Conservation (phyloP, 2,113 vertebrate genomes). For the Cynoglossus semilaevis region DNA sequence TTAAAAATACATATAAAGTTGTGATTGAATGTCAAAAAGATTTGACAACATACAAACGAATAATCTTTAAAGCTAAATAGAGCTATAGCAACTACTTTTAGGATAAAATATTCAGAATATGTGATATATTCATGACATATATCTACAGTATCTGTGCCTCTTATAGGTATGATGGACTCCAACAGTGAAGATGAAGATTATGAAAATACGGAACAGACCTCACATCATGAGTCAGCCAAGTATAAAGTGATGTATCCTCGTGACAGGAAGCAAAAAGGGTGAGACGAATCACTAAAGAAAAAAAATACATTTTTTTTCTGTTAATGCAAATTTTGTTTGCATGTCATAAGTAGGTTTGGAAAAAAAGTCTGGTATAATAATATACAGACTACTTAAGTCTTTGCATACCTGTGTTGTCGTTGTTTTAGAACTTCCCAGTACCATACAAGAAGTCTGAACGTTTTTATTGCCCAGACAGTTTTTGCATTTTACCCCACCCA, state of each 20-base stretch:
- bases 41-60: too few species aligned
- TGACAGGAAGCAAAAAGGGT: conserved; percentile 68
- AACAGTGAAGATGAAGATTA: conserved; percentile 78
- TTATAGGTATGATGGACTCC: conserved; percentile 84
- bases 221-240: conserved; percentile 68
- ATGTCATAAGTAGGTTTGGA: conserved; percentile 37
- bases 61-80: too few species aligned
- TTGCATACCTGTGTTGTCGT: neutral
- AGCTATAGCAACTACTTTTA: too few species aligned
- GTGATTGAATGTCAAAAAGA: too few species aligned
- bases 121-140: too few species aligned
- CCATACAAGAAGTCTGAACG: neutral
- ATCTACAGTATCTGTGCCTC: neutral
- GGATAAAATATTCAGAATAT: too few species aligned
- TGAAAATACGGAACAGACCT: conserved; percentile 61
- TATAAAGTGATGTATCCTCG: conserved; percentile 78
- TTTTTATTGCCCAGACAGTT: neutral
- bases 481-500: conserved; percentile 18
- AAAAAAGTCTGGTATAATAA: conserved; percentile 60
- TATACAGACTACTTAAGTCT: conserved; percentile 53
- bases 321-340: conserved; percentile 6
- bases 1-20: too few species aligned
- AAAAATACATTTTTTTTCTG: neutral
- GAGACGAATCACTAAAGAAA: conserved; percentile 19
- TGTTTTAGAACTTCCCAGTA: neutral